phyloP scores from a whole-genome alignment of 2,888 invertebrate species.

The Lepeophtheirus nordmannii region DNA sequence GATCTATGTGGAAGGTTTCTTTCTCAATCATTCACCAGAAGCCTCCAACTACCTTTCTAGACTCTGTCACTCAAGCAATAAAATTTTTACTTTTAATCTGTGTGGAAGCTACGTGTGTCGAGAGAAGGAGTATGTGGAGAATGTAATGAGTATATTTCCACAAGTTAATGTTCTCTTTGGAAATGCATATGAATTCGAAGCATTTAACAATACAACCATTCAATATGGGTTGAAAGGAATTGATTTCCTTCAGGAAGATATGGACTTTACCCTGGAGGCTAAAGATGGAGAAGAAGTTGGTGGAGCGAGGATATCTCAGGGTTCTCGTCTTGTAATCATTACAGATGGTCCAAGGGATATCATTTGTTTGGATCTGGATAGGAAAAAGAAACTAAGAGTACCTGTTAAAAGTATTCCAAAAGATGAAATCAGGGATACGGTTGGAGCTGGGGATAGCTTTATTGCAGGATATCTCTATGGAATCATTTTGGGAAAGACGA shows the following conservation, averaged over 20 bases:
- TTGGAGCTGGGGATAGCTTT: conserved; percentile 17
- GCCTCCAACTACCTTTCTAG: neutral
- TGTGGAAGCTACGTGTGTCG: conserved; percentile 9
- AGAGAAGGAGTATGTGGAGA: neutral
- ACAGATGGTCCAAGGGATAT: conserved; percentile 3
- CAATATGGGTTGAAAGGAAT: neutral
- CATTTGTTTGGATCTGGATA: neutral
- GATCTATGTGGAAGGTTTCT: conserved; percentile 7
- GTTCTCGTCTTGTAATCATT: neutral
- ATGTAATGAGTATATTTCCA: neutral
- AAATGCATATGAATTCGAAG: conserved; percentile 4
- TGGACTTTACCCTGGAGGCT: neutral
- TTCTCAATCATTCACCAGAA: conserved; percentile 5
- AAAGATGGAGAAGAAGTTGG: neutral
- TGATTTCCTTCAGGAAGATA: neutral
- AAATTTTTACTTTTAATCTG: conserved; percentile 3
- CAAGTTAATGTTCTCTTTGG: conserved; percentile 15
- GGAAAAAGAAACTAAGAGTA: neutral
- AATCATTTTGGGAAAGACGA: neutral
- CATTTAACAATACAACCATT: neutral
- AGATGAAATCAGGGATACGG: conserved; percentile 17
- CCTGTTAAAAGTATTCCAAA: neutral
- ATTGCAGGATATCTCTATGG: conserved; percentile 9
- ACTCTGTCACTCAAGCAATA: neutral
- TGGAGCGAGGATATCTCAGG: neutral